phyloP scores from a whole-genome alignment of 2,113 vertebrate species.

The Mixornis gularis region DNA sequence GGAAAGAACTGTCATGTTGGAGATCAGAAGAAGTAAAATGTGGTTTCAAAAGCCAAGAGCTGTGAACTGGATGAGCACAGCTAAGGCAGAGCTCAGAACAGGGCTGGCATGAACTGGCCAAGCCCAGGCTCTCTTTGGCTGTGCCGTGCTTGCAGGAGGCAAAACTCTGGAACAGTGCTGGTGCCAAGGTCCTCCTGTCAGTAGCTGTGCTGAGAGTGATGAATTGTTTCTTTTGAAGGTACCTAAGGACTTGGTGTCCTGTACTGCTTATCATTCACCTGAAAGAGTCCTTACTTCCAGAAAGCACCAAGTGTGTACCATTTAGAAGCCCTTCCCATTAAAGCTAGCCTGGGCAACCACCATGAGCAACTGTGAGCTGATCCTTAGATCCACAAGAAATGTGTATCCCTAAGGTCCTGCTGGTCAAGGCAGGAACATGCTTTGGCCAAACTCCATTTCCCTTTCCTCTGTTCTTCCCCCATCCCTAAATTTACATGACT shows the following conservation, averaged over 20 bases:
- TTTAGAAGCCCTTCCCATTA: neutral
- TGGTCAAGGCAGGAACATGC: neutral
- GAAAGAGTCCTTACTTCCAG: neutral
- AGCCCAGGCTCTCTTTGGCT: neutral
- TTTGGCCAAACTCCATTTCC: neutral
- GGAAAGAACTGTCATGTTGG: neutral
- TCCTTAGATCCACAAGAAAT: neutral
- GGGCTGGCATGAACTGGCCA: fast-evolving
- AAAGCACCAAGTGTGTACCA: neutral
- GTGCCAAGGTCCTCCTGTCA: neutral
- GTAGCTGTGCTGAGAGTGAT: neutral
- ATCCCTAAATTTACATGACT: conserved; percentile 2
- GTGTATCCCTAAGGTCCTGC: neutral
- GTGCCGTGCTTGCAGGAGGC: fast-evolving
- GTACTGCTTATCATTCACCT: neutral
- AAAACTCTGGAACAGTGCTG: neutral
- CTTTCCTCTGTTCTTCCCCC: neutral
- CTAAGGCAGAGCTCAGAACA: neutral
- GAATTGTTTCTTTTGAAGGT: neutral
- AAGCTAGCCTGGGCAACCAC: neutral
- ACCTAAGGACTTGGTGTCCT: neutral
- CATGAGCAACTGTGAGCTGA: neutral
- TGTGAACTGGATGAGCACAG: neutral
- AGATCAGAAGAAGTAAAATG: neutral
- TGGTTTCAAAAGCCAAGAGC: neutral